Percentiles rank a stretch among this genome's conserved stretches.
phyloP scores from a whole-genome alignment of 2,888 invertebrate genomes.

The Dusona sp. region DNA sequence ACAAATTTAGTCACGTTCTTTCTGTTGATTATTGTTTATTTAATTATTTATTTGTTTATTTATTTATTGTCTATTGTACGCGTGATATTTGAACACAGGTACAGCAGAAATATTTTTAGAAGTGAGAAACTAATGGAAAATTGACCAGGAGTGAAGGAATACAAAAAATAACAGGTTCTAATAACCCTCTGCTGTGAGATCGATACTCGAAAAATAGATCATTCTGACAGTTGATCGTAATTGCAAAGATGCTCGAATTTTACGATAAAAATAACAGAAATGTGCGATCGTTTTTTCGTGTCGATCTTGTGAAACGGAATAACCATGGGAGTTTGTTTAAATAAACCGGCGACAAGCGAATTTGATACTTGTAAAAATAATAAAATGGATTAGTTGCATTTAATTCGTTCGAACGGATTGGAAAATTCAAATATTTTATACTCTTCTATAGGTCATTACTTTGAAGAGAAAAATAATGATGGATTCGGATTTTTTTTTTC shows the following conservation, averaged over 20 bases:
- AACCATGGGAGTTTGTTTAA: neutral
- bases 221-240: neutral
- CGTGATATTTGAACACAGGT: neutral
- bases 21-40: conserved; percentile 46
- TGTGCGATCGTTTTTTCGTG: neutral
- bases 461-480: neutral
- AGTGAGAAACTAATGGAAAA: neutral
- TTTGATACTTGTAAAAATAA: neutral
- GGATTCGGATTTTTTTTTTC: too few species aligned
- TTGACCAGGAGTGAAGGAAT: neutral
- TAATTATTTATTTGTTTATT: conserved; percentile 67
- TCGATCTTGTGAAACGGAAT: neutral
- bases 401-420: neutral
- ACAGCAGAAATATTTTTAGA: neutral
- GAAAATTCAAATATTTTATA: neutral
- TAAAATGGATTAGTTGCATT: neutral
- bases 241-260: neutral
- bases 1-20: conserved; percentile 26
- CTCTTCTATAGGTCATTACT: neutral
- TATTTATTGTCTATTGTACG: neutral
- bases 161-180: neutral
- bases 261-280: neutral
- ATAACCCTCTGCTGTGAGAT: neutral
- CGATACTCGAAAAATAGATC: neutral
- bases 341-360: neutral